These are phyloP conservation scores for Darevskia mixta DNA, from an alignment of 2,797 vertebrate genomes.

Conservation along the genomic window DNA sequence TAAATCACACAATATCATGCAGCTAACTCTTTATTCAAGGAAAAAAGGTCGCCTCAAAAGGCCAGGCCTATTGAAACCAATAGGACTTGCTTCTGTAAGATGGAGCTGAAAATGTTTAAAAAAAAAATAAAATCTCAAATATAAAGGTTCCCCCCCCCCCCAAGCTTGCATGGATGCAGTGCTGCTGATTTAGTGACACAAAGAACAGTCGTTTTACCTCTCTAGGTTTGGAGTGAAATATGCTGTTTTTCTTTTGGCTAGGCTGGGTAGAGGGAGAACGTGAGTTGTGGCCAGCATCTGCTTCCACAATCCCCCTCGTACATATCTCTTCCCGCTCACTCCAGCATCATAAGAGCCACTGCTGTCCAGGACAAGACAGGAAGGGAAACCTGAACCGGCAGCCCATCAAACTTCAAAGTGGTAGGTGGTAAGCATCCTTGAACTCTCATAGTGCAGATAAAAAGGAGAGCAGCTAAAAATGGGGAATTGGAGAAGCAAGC, in stretches of 20 bases:
- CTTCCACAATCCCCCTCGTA: background rate
- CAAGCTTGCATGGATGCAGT: background rate
- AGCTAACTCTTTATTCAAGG: too few relatives aligned
- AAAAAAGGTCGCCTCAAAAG: too few relatives aligned
- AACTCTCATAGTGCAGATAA: background rate
- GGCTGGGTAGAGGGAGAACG: background rate
- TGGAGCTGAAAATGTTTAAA: background rate
- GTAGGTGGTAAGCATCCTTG: background rate
- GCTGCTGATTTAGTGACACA: background rate
- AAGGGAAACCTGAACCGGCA: background rate
- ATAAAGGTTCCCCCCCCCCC: rapidly evolving
- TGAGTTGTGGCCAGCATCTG: background rate
- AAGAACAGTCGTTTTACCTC: background rate
- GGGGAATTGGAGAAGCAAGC: background rate
- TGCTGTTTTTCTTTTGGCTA: background rate
- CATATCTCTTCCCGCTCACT: too few relatives aligned
- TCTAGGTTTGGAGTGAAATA: background rate
- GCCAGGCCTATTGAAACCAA: background rate
- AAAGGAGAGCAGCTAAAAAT: background rate
- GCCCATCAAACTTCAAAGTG: background rate
- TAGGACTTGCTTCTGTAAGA: background rate
- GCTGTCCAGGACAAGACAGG: background rate
- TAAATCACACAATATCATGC: too few relatives aligned
- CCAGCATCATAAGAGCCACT: background rate
- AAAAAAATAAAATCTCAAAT: background rate